These are phyloP conservation scores for Lindbergichthys nudifrons DNA, from an alignment of 2,797 vertebrate species.

Conservation along the genomic window DNA sequence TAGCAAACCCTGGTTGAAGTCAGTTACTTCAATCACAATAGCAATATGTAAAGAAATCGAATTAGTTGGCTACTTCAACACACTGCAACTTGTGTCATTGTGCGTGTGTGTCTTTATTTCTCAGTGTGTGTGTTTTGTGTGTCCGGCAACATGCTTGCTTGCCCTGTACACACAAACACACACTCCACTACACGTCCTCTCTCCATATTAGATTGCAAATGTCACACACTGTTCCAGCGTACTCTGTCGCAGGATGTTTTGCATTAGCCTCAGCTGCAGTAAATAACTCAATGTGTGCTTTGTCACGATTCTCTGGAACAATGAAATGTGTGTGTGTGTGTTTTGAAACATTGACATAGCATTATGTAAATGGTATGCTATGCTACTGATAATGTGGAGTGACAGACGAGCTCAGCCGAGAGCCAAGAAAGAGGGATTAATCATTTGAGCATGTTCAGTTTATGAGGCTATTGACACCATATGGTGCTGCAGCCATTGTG, in stretches of 20 bases:
- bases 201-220: constrained; percentile 12
- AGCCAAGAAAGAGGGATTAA: constrained; percentile 8
- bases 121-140: background rate
- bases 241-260: constrained; percentile 11
- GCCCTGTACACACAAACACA: background rate
- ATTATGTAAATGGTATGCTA: constrained; percentile 11
- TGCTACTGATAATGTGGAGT: constrained; percentile 14
- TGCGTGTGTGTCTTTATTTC: background rate
- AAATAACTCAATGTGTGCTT: constrained; percentile 12
- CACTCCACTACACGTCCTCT: background rate
- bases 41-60: constrained; percentile 30
- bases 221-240: background rate
- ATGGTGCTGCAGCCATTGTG: constrained; percentile 13
- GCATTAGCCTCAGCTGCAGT: constrained; percentile 9
- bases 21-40: constrained; percentile 29
- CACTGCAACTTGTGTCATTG: background rate
- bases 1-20: constrained; percentile 10
- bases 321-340: constrained; percentile 14
- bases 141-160: constrained; percentile 2
- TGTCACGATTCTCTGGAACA: constrained; percentile 18
- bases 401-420: constrained; percentile 23
- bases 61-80: constrained; percentile 10
- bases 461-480: constrained; percentile 7
- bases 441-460: constrained; percentile 11
- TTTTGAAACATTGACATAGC: constrained; percentile 18